Conservation (phyloP, 2,113 vertebrate species). For the Myanophis thanlyinensis region DNA sequence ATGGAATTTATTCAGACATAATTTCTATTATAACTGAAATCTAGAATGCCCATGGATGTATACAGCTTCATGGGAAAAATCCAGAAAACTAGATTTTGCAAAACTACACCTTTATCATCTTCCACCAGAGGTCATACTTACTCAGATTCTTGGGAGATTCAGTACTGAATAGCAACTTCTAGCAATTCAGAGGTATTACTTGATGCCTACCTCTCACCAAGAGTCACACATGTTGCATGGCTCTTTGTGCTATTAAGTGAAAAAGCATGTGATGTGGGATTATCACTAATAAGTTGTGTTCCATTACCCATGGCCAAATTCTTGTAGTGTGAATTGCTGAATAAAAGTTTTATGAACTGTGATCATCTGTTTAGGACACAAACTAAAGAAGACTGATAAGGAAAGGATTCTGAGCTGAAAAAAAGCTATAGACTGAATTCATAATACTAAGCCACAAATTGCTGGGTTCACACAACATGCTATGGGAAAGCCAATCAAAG, state of each 20-base stretch:
- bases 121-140: neutral
- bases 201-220: neutral
- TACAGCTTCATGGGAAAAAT: neutral
- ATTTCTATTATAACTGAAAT: neutral
- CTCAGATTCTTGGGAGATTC: neutral
- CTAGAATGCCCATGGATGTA: neutral
- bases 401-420: neutral
- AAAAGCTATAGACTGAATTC: neutral
- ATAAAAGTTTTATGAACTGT: neutral
- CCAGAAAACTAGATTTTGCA: neutral
- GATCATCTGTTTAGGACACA: neutral
- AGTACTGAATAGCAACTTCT: neutral
- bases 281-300: neutral
- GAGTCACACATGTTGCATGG: neutral
- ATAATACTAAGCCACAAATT: neutral
- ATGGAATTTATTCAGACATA: neutral
- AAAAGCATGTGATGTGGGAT: neutral
- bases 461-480: neutral
- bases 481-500: neutral
- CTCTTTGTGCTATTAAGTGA: neutral
- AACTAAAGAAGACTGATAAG: neutral
- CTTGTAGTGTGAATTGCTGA: neutral
- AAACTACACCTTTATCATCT: neutral
- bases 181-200: neutral
- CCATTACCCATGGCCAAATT: neutral